phyloP scores from a whole-genome alignment of 2,888 invertebrate genomes.

The Mylabris sibirica region DNA sequence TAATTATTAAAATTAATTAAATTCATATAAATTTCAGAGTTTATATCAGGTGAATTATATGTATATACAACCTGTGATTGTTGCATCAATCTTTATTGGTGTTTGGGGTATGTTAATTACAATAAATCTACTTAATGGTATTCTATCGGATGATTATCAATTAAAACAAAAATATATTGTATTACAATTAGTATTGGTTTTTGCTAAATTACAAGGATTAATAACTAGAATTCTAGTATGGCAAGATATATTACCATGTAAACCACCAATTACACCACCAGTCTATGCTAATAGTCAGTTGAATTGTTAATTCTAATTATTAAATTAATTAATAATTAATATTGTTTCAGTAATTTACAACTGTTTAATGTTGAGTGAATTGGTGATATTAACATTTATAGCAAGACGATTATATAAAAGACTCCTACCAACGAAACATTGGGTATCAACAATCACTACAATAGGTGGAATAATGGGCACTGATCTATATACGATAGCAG shows the following conservation, averaged over 20 bases:
- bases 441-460: slow-evolving; percentile 35
- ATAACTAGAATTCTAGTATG: slow-evolving; percentile 67
- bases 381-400: slow-evolving; percentile 70
- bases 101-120: slow-evolving; percentile 75
- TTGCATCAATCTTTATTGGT: slow-evolving; percentile 71
- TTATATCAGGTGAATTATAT: slow-evolving; percentile 67
- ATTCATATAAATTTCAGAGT: slow-evolving; percentile 60
- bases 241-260: slow-evolving; percentile 68
- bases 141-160: slow-evolving; percentile 56
- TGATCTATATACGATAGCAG: slow-evolving; percentile 22
- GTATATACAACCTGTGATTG: slow-evolving; percentile 72
- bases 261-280: slow-evolving; percentile 70
- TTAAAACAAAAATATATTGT: slow-evolving; percentile 66
- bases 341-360: slow-evolving; percentile 72
- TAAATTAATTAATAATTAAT: slow-evolving; percentile 3
- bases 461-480: slow-evolving; percentile 40
- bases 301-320: background rate
- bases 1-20: slow-evolving; percentile 19
- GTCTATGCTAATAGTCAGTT: slow-evolving; percentile 73
- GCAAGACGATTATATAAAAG: slow-evolving; percentile 70
- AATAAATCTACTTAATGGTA: slow-evolving; percentile 64
- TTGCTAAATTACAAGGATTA: slow-evolving; percentile 73
- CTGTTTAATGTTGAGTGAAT: slow-evolving; percentile 71
- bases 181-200: slow-evolving; percentile 71
- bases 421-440: slow-evolving; percentile 51